Evolutionary conservation across 2,113 vertebrate species (phyloP).

Genomic region (Murina feae): DNA sequence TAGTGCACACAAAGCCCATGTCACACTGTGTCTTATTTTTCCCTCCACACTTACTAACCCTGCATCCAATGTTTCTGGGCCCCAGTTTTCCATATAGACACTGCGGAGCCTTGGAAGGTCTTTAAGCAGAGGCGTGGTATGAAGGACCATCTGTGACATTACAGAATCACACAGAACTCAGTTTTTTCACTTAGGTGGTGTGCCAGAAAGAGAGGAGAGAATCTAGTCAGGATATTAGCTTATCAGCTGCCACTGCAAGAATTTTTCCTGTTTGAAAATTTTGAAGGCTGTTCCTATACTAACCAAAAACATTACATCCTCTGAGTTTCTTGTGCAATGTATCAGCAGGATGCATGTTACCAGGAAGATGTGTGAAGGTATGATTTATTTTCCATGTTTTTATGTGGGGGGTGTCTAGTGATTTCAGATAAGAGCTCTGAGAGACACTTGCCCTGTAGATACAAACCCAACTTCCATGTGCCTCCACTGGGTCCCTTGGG

Average conservation of each 20-base stretch:
- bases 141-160: background rate
- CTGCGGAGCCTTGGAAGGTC: background rate
- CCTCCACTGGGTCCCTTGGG: background rate
- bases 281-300: constrained; percentile 45
- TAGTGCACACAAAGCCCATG: rapidly evolving
- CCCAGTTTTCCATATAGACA: background rate
- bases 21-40: too few species aligned
- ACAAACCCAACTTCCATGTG: background rate
- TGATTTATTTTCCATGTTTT: constrained; percentile 39
- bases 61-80: rapidly evolving
- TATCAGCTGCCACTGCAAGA: background rate
- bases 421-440: background rate
- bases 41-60: background rate
- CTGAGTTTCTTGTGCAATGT: background rate
- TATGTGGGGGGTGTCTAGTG: background rate
- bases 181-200: background rate
- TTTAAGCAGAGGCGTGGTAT: background rate
- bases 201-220: background rate
- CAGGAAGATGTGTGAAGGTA: background rate
- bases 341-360: background rate
- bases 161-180: background rate
- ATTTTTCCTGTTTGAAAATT: constrained; percentile 26
- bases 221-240: background rate
- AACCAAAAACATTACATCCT: background rate
- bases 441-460: background rate